Evolutionary conservation across 2,888 invertebrate species (phyloP), one percentile per base, ranked within the genome.

Genomic region (Athripsodes cinereus): DNA sequence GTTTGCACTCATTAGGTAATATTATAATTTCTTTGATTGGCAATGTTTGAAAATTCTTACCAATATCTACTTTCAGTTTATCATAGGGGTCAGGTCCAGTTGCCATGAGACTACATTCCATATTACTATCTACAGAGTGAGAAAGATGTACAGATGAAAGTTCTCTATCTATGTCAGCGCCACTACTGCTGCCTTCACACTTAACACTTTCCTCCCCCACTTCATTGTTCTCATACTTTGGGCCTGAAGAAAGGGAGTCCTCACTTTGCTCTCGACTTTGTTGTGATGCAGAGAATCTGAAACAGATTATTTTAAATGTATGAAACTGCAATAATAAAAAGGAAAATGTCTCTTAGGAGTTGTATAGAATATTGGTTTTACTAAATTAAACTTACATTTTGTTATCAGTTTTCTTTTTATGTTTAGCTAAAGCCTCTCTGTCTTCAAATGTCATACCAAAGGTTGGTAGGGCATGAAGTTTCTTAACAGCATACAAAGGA

Each of bases 11-110:
- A n/a, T n/a, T n/a, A n/a, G n/a, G n/a, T n/a, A n/a, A n/a, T n/a
- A n/a, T n/a, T n/a, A n/a, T n/a, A n/a, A n/a, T n/a, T n/a, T n/a
- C n/a, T n/a, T n/a, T n/a, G n/a, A n/a, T n/a, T n/a, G n/a, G n/a
- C n/a, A n/a, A n/a, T n/a, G n/a, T n/a, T 3, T 26, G 13, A 40
- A 22, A 34, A 8, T 46, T 55, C 68, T 69, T 62, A 76, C 75
- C 74, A 64, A 69, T 68, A 68, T 69, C 73, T 64, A 72, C 72
- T 64, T 72, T 70, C 21, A 76, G 68, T 66, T 76, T 76, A 40
- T 78, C 76, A 56, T 72, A 76, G 18, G 74, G 75, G 66, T 76
- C 76, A 0, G 73, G 73, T 2, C 74, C 75, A 11, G 71, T 72
- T 1, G 74, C 73, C 61, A 71, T 70, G 31, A 74, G 66, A 54